phyloP scores from a whole-genome alignment of 2,797 vertebrate genomes.

The Sebastes diploproa region DNA sequence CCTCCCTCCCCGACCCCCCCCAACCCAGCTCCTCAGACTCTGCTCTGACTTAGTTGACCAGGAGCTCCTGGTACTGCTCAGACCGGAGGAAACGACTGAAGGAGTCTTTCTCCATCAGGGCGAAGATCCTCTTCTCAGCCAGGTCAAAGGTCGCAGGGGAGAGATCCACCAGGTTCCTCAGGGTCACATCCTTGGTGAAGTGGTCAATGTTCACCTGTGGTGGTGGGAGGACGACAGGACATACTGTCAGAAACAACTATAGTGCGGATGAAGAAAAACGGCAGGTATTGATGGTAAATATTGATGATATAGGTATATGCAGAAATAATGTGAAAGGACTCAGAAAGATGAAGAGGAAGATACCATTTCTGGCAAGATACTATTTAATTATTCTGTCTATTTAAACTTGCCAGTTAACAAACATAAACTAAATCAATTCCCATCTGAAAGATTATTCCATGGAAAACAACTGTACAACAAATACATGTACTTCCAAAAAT shows the following conservation, averaged over 20 bases:
- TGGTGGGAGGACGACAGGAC: not conserved
- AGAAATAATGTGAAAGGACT: not conserved
- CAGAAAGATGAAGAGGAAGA: not conserved
- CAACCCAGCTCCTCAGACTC: not conserved
- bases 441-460: not conserved
- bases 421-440: not conserved
- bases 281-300: not conserved
- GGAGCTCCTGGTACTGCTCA: constrained; percentile 89
- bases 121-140: constrained; percentile 93
- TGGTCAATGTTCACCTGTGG: constrained; percentile 96
- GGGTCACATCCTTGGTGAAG: constrained; percentile 92
- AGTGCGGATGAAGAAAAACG: not conserved
- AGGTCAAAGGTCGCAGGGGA: constrained; percentile 88
- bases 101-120: constrained; percentile 98
- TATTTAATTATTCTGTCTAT: not conserved
- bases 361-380: not conserved
- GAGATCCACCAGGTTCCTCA: constrained; percentile 92
- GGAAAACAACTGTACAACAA: not conserved
- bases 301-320: not conserved
- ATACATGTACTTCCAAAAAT: not conserved
- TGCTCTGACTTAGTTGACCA: constrained; percentile 79
- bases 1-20: not conserved
- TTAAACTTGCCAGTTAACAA: not conserved
- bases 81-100: constrained; percentile 93
- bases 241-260: not conserved